A percentile compares a stretch with the other conserved stretches of the same genome.
Evolutionary conservation across 2,888 invertebrate species (phyloP).

Genomic region (Papilio protenor): DNA sequence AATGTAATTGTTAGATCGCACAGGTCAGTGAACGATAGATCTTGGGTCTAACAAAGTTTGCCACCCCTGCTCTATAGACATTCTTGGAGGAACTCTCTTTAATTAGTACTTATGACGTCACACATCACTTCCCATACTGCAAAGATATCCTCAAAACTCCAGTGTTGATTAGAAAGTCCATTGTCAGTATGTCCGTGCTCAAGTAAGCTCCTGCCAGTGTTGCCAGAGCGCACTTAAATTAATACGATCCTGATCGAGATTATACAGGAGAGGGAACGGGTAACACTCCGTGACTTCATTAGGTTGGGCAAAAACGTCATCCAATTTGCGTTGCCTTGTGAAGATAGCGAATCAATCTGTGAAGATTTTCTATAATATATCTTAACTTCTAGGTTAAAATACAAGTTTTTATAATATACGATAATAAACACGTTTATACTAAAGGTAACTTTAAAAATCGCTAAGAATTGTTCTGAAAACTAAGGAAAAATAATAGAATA

Average conservation of each 20-base stretch:
- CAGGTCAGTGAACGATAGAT: too few species aligned
- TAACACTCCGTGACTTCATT: constrained; percentile 43
- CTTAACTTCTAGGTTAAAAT: not conserved
- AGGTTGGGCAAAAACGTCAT: constrained; percentile 24
- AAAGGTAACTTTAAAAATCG: not conserved
- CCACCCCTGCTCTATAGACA: not conserved
- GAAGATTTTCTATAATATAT: not conserved
- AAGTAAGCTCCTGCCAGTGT: constrained; percentile 54
- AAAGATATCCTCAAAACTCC: constrained; percentile 40
- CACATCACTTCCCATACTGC: constrained; percentile 3
- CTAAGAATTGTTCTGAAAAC: not conserved
- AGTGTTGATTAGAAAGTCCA: constrained; percentile 42
- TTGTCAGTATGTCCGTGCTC: constrained; percentile 53
- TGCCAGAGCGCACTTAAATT: constrained; percentile 55
- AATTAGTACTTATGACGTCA: constrained; percentile 14
- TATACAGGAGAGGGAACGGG: constrained; percentile 47
- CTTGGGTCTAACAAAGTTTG: too few species aligned
- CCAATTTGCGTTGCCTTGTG: constrained; percentile 19
- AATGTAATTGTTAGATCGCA: too few species aligned
- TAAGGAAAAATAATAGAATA: too few species aligned
- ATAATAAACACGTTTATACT: not conserved
- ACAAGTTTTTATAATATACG: not conserved
- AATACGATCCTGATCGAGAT: constrained; percentile 56
- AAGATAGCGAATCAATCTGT: not conserved
- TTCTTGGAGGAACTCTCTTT: not conserved